Evolutionary conservation across 2,888 invertebrate species (phyloP), one percentile per base, ranked within the genome.

Genomic region (Pterostichus niger): DNA sequence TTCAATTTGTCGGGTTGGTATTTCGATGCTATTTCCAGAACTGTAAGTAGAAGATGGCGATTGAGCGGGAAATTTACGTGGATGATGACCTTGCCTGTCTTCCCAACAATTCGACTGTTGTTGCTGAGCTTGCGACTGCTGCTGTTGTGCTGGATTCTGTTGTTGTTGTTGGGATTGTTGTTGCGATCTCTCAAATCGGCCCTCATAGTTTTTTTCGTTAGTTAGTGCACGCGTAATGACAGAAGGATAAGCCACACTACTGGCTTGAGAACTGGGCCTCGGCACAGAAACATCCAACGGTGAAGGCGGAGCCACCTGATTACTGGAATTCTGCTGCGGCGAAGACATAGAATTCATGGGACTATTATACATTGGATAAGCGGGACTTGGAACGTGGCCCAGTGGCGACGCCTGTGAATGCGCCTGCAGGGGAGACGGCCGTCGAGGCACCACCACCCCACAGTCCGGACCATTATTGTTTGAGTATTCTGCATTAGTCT

Each of bases 301-400:
- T 54, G 95, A 94, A 11, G 94, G 92, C 31, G 94, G 94, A 33
- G 94, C 93, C 9, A 91, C 89, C 86, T 90, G 90, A 88, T 89
- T 92, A 86, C 89, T 91, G n/a, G 90, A 90, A 17, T 52, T 56
- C 87, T 93, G 93, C 86, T 94, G 94, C 5, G 95, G 95, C 0
- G 95, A 95, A 84, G 94, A 94, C 86, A 94, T 93, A 5, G 94
- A 93, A 87, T 94, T 94, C 94, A 95, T 94, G 24, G 96, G 96
- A 90, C 95, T 96, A 89, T 96, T 95, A 89, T 96, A 96, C 92
- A 95, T 93, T 54, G 96, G 96, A 91, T 96, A 96, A 81, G 94
- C 95, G 71, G 95, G 95, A 90, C 95, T 95, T 86, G 94, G 94
- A 35, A 94, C 94, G 89, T 95, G 95, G 78, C 94, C 94, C 77